These are phyloP conservation scores for Chloropsis cyanopogon DNA, from an alignment of 2,113 vertebrate genomes.

Conservation along the genomic window DNA sequence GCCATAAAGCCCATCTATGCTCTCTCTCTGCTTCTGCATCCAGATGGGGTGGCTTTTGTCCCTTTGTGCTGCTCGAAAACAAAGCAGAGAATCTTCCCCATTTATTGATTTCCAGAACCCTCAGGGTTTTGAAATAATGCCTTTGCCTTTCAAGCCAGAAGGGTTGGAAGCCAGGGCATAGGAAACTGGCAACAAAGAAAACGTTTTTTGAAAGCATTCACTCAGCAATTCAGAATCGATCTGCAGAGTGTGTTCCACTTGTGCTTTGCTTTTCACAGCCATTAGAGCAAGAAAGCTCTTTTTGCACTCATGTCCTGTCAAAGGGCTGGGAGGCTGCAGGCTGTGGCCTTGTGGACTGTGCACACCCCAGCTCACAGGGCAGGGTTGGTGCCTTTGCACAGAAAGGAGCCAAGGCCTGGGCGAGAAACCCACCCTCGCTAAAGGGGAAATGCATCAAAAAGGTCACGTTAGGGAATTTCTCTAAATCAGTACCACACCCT, in stretches of 20 bases:
- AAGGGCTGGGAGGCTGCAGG: not conserved
- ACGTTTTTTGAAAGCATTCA: not conserved
- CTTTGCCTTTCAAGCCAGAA: not conserved
- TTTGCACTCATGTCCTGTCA: not conserved
- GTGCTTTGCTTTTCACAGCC: not conserved
- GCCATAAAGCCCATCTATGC: not conserved
- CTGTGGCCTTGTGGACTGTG: rapidly evolving
- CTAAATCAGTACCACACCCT: not conserved
- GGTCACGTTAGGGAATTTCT: not conserved
- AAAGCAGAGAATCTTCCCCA: not conserved
- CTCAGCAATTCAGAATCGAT: not conserved
- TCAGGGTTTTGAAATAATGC: not conserved
- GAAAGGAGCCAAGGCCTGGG: not conserved
- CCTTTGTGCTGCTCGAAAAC: not conserved
- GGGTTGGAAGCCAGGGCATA: not conserved
- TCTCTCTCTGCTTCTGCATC: not conserved
- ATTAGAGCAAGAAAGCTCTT: not conserved
- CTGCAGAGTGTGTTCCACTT: not conserved
- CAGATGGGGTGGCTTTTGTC: not conserved
- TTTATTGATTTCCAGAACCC: not conserved
- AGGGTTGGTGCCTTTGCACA: not conserved
- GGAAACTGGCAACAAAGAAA: not conserved
- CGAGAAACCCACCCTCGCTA: rapidly evolving
- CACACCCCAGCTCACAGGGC: rapidly evolving
- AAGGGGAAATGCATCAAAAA: not conserved